Evolutionary conservation across 2,797 vertebrate species (phyloP).

Genomic region (Coccyzus lansbergi): DNA sequence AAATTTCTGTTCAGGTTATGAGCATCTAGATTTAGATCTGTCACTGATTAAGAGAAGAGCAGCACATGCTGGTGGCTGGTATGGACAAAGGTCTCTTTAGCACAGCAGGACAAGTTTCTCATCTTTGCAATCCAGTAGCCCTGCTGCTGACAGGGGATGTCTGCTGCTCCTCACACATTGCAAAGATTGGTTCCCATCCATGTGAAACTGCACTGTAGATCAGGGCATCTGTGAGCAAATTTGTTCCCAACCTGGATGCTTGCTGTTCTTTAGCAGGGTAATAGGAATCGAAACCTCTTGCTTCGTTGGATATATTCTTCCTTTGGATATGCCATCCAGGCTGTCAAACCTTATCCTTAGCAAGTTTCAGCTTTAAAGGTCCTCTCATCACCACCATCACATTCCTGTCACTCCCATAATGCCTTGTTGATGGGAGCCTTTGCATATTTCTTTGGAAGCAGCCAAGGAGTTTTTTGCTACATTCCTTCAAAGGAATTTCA

Average conservation of each 20-base stretch:
- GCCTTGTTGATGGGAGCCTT: neutral
- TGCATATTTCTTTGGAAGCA: neutral
- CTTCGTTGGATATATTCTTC: conserved; percentile 3
- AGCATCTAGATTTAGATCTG: neutral
- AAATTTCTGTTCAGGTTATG: conserved; percentile 39
- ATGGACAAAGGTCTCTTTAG: neutral
- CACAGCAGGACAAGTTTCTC: neutral
- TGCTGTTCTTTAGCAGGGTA: neutral
- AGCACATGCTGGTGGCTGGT: neutral
- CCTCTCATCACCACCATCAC: neutral
- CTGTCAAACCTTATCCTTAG: conserved; percentile 29
- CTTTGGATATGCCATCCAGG: conserved; percentile 30
- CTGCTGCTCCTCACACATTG: neutral
- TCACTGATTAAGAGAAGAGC: conserved; percentile 17
- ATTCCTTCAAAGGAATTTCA: conserved; percentile 42
- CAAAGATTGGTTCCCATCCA: neutral
- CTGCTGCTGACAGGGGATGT: neutral
- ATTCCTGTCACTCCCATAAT: neutral
- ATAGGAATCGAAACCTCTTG: conserved; percentile 41
- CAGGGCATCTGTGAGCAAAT: conserved; percentile 9
- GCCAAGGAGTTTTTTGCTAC: neutral
- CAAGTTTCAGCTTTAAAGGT: conserved; percentile 1
- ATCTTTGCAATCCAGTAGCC: neutral
- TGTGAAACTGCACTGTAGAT: neutral
- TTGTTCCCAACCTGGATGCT: conserved; percentile 37